Evolutionary conservation across 1,140 invertebrate genomes (phyloP).

Genomic region (Drosophila fuyamai): DNA sequence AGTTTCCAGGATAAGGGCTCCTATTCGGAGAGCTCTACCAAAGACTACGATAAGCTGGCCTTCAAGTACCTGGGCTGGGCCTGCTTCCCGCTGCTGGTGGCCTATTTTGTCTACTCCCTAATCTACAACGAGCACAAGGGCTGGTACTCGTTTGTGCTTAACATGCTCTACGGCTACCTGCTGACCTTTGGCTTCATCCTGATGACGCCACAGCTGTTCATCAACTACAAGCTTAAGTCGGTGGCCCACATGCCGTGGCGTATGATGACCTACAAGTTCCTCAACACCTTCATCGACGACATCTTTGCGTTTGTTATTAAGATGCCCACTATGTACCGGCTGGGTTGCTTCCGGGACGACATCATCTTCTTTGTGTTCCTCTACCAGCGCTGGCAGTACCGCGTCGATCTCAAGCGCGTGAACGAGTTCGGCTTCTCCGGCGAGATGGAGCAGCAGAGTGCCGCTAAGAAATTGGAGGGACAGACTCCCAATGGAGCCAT

Average conservation of each 20-base stretch:
- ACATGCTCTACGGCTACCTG: constrained; percentile 99
- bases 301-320: constrained; percentile 99
- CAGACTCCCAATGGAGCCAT: constrained; percentile 44
- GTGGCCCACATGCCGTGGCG: constrained; percentile 99
- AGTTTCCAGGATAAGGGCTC: constrained; percentile 97
- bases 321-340: constrained; percentile 98
- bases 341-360: constrained; percentile 99
- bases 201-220: constrained; percentile 99
- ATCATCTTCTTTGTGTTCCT: constrained; percentile 99
- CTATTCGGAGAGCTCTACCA: constrained; percentile 97
- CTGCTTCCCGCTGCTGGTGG: constrained; percentile 95
- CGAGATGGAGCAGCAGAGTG: constrained; percentile 87
- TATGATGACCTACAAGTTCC: constrained; percentile 99
- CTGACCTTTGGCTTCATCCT: constrained; percentile 99
- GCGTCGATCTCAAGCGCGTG: constrained; percentile 95
- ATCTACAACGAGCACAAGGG: constrained; percentile 99
- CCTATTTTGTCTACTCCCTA: constrained; percentile 98
- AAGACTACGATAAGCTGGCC: constrained; percentile 97
- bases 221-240: constrained; percentile 99
- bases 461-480: constrained; percentile 43
- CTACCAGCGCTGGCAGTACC: constrained; percentile 99
- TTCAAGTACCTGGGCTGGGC: constrained; percentile 98
- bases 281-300: constrained; percentile 99
- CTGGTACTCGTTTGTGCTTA: constrained; percentile 97
- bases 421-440: constrained; percentile 98